Evolutionary conservation across 2,113 vertebrate genomes (phyloP).

Genomic region (Sisor rabdophorus): DNA sequence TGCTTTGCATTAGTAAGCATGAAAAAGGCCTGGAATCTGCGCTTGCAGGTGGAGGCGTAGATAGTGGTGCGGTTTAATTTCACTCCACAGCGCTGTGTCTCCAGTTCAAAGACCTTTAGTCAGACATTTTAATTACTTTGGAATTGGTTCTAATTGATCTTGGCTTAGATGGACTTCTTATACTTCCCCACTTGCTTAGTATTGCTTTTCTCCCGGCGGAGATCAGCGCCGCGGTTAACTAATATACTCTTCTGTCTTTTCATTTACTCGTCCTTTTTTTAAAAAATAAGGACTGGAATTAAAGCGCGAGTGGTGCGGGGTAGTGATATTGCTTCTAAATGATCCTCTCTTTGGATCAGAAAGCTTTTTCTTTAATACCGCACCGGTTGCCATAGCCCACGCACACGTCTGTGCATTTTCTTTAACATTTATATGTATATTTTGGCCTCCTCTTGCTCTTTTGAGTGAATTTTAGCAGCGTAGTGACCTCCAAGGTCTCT

Average conservation of each 20-base stretch:
- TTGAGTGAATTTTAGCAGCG: too few species aligned
- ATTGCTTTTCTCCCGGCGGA: slow-evolving; percentile 21
- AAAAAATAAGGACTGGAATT: not conserved
- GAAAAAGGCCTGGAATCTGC: slow-evolving; percentile 23
- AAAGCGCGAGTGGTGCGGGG: not conserved
- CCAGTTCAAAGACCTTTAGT: slow-evolving; percentile 67
- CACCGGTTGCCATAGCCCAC: not conserved
- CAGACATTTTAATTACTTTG: slow-evolving; percentile 73
- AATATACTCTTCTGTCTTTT: not conserved
- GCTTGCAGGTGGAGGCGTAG: slow-evolving; percentile 51
- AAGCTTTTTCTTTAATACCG: not conserved
- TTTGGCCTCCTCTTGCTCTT: not conserved
- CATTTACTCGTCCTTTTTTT: not conserved
- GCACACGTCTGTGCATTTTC: not conserved
- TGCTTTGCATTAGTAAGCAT: slow-evolving; percentile 21
- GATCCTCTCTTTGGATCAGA: not conserved
- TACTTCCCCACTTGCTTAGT: slow-evolving; percentile 58
- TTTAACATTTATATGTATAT: not conserved
- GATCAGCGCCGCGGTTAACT: slow-evolving; percentile 1
- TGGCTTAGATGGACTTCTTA: slow-evolving; percentile 69
- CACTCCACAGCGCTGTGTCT: slow-evolving; percentile 56
- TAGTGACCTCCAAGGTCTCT: too few species aligned
- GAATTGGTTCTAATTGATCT: slow-evolving; percentile 70
- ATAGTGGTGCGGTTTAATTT: slow-evolving; percentile 55
- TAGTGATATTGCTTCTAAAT: not conserved